A percentile compares a stretch with the other conserved stretches of the same genome.
phyloP scores from a whole-genome alignment of 2,113 vertebrate genomes.

The Nibea coibor region DNA sequence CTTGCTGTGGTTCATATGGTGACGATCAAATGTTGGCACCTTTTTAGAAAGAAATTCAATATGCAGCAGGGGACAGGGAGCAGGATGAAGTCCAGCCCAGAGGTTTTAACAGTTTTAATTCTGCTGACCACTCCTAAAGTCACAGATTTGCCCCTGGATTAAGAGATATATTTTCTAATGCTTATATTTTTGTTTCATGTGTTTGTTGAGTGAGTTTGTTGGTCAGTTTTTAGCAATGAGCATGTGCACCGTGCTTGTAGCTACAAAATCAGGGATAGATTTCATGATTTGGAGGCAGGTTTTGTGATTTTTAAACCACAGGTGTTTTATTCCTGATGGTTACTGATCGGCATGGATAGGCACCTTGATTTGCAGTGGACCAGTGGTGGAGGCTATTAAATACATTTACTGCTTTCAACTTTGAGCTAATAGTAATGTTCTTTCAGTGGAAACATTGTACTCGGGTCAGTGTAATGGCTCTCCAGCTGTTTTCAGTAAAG shows the following conservation, averaged over 20 bases:
- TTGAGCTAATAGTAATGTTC: no score
- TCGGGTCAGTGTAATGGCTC: no score
- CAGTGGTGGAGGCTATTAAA: no score
- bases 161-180: background rate
- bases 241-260: background rate
- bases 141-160: background rate
- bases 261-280: background rate
- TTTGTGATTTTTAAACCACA: no score
- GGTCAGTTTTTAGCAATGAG: background rate
- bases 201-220: background rate
- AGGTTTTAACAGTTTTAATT: background rate
- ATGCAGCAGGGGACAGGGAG: background rate
- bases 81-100: background rate
- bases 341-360: background rate
- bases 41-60: background rate
- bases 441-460: no score
- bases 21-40: constrained; percentile 2
- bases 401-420: no score
- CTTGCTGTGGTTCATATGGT: constrained; percentile 1
- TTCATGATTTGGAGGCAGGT: background rate
- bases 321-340: background rate
- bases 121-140: background rate
- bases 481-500: no score
- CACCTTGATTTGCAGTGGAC: no score
- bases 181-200: background rate